Base-by-base conservation (phyloP, 1,140 invertebrate species). In the Bradynema listronoti region DNA sequence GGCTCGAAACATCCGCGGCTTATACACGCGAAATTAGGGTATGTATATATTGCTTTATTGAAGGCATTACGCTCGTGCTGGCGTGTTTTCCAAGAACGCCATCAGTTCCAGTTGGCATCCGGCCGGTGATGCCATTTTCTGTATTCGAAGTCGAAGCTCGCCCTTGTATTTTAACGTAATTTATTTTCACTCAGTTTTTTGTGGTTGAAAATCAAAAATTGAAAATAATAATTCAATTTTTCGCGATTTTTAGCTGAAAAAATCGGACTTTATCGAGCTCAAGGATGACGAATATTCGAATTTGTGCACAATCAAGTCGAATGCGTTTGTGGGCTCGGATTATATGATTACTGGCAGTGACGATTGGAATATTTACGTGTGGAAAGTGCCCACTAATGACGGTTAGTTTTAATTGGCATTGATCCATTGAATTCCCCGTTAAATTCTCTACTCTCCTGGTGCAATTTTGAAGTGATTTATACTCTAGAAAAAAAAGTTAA, bases 251-350 rank as follows among this genome's bases (percentile, higher is more conserved):
- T 6, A 63, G 61, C 39, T 63, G n/a, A n/a, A 32, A 25, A 62
- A 57, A 30, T 63, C 61, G 19, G 61, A 63, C 32, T 63, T 64
- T 25, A 27, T 63, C 16, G n/a, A 66, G 11, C 85, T 1, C 82
- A 84, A 24, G 85, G 87, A 91, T 78, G 83, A 85, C 25, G 87
- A 88, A 57, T 95, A 94, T 78, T 92, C 90, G 68, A 94, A 94
- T 78, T 91, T 89, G 1, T 94, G 90, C 78, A 94, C 91, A 0
- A 92, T 94, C 89, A 95, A 95, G 80, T 91, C 88, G 59, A 92
- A 90, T 72, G 87, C 85, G 50, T 94, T 94, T 82, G 90, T 88
- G n/a, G 91, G 90, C 0, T 84, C 86, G 4, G 83, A 85, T 41
- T 90, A 93, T 77, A 85, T 94, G 45, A 78, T 93, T 14, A 91